Evolutionary conservation across 37 sponge, comb jelly and placozoan species (phyloP).

Genomic region (Ianthella basta): DNA sequence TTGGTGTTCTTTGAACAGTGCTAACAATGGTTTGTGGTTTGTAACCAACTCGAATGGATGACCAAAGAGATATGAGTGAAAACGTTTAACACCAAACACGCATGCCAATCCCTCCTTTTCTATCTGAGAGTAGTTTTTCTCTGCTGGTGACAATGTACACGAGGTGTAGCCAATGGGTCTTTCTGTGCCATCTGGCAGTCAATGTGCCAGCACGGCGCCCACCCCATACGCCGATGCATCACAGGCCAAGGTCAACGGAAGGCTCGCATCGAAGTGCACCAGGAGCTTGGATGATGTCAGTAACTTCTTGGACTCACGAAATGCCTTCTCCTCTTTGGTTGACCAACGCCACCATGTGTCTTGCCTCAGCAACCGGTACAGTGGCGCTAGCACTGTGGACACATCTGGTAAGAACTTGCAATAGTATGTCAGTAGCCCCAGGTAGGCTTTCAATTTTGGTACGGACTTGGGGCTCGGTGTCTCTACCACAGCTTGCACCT

Average conservation of each 20-base stretch:
- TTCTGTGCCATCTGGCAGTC: slow-evolving; percentile 11
- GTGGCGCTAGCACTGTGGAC: background rate
- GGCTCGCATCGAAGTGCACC: slow-evolving; percentile 24
- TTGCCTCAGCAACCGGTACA: background rate
- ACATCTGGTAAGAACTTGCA: slow-evolving; percentile 20
- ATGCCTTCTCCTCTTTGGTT: slow-evolving; percentile 16
- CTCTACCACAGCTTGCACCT: slow-evolving; percentile 1
- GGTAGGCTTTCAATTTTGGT: background rate
- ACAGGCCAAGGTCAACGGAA: slow-evolving; percentile 13
- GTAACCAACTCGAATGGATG: background rate
- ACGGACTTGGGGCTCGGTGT: background rate
- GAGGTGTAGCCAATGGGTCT: slow-evolving; percentile 1
- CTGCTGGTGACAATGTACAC: background rate
- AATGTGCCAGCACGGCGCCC: background rate
- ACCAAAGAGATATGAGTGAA: slow-evolving; percentile 17
- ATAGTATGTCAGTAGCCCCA: slow-evolving; percentile 14
- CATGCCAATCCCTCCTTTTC: slow-evolving; percentile 38
- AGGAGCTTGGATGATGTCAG: slow-evolving; percentile 40
- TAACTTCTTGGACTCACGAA: slow-evolving; percentile 39
- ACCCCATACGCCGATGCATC: slow-evolving; percentile 31
- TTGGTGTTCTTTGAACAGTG: no score
- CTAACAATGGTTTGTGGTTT: slow-evolving; percentile 21
- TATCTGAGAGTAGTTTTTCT: slow-evolving; percentile 27
- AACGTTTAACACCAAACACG: slow-evolving; percentile 18
- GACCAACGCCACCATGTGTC: slow-evolving; percentile 45